Conservation (phyloP, 2,797 vertebrate genomes). For the Steatocranus sp. region DNA sequence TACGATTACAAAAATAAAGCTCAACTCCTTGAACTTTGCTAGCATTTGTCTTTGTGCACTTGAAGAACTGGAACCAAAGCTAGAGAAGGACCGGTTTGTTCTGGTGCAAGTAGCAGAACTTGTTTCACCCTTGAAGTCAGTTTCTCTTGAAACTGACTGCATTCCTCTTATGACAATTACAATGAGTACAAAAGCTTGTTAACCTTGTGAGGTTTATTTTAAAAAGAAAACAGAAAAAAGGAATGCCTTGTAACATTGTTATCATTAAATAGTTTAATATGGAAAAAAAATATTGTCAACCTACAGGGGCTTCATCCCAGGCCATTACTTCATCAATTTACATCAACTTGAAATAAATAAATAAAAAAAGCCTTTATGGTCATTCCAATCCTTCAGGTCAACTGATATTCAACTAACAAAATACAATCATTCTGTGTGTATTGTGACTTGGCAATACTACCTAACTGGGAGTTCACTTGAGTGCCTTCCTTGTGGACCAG, state of each 20-base stretch:
- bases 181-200: neutral
- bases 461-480: neutral
- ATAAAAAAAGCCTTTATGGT: neutral
- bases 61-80: neutral
- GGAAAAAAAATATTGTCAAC: neutral
- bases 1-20: neutral
- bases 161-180: neutral
- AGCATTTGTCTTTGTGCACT: neutral
- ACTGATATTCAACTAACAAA: neutral
- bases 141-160: slow-evolving; percentile 15
- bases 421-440: neutral
- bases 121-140: slow-evolving; percentile 5
- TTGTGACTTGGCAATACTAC: neutral
- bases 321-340: neutral
- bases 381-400: slow-evolving; percentile 24
- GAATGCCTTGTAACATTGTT: neutral
- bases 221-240: neutral
- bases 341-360: slow-evolving; percentile 41
- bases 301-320: neutral
- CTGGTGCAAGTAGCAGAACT: slow-evolving; percentile 20
- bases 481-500: neutral
- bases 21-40: neutral
- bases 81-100: slow-evolving; percentile 19
- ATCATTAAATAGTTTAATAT: neutral
- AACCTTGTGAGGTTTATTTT: slow-evolving; percentile 29